These are phyloP conservation scores for Oryzias curvinotus DNA, from an alignment of 2,113 vertebrate species.

Conservation along the genomic window DNA sequence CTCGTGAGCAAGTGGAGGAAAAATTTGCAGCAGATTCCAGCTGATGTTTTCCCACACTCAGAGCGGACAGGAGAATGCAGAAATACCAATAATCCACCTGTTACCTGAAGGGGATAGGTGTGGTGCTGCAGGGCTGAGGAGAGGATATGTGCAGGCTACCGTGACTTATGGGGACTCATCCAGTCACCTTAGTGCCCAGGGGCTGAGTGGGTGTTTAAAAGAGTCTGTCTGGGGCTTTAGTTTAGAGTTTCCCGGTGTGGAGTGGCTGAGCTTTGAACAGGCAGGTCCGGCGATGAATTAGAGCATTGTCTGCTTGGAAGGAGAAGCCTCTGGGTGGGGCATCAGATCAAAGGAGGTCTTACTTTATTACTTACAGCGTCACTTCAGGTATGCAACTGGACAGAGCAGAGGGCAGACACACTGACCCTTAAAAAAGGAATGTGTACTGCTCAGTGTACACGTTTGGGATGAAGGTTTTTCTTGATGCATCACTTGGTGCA, in stretches of 20 bases:
- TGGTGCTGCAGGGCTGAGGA: constrained; percentile 62
- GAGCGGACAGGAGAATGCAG: constrained; percentile 24
- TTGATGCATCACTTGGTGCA: background rate
- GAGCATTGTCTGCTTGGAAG: constrained; percentile 64
- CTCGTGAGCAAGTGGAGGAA: background rate
- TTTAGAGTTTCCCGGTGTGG: constrained; percentile 68
- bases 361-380: constrained; percentile 71
- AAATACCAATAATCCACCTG: constrained; percentile 69
- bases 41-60: constrained; percentile 44
- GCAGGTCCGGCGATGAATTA: constrained; percentile 75
- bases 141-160: constrained; percentile 64
- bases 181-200: constrained; percentile 68
- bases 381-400: constrained; percentile 72
- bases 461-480: constrained; percentile 17
- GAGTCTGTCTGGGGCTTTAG: constrained; percentile 60
- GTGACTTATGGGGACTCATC: constrained; percentile 75
- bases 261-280: constrained; percentile 72
- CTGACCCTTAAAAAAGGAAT: constrained; percentile 50
- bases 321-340: constrained; percentile 71
- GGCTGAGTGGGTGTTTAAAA: constrained; percentile 67
- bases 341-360: constrained; percentile 73
- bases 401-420: constrained; percentile 54
- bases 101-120: constrained; percentile 70
- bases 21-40: background rate
- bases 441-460: background rate